These are phyloP conservation scores for Scartelaos histophorus DNA, from an alignment of 2,113 vertebrate genomes.

Conservation along the genomic window DNA sequence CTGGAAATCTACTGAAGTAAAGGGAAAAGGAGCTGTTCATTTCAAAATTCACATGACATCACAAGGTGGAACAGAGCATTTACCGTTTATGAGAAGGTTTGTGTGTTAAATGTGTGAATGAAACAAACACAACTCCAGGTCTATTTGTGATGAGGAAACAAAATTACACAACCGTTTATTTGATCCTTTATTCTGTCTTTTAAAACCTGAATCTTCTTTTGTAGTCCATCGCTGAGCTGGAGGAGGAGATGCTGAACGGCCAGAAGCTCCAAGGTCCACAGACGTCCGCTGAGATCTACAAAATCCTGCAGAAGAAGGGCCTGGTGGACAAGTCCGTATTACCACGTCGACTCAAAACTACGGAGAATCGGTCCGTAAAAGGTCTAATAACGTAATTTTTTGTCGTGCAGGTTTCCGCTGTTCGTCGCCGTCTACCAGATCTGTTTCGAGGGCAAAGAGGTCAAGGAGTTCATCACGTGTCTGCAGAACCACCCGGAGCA, in stretches of 20 bases:
- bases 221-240: conserved; percentile 83
- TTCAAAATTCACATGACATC: too few species aligned
- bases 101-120: too few species aligned
- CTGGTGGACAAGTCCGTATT: conserved; percentile 69
- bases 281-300: conserved; percentile 72
- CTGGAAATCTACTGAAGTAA: too few species aligned
- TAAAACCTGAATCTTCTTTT: too few species aligned
- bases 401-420: conserved; percentile 80
- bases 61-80: too few species aligned
- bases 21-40: too few species aligned
- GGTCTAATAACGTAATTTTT: neutral
- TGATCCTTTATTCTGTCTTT: too few species aligned
- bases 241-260: conserved; percentile 87
- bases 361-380: neutral
- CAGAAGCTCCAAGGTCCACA: conserved; percentile 92
- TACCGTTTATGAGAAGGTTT: too few species aligned
- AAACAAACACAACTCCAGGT: too few species aligned
- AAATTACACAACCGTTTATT: too few species aligned
- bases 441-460: conserved; percentile 80
- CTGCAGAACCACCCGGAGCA: conserved; percentile 87
- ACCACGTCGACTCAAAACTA: neutral
- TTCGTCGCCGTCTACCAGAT: conserved; percentile 83
- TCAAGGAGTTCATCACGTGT: conserved; percentile 83
- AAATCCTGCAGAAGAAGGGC: conserved; percentile 65
- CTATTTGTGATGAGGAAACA: too few species aligned